Evolutionary conservation across 2,797 vertebrate genomes (phyloP).

Genomic region (Diplodus sargus): DNA sequence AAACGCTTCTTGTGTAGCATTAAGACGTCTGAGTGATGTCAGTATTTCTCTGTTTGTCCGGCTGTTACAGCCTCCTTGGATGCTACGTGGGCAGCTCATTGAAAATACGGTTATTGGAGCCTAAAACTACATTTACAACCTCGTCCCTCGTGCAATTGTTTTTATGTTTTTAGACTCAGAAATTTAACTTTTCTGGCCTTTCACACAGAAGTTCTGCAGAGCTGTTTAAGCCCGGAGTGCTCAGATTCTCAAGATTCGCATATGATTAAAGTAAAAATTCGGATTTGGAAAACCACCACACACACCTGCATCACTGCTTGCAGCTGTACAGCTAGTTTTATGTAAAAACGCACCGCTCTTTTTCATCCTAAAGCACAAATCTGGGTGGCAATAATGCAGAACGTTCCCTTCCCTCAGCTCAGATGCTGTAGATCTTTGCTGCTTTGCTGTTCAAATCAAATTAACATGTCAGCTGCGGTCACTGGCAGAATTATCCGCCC

Average conservation of each 20-base stretch:
- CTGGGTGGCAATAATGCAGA: background rate
- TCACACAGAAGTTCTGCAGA: background rate
- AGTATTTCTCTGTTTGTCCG: background rate
- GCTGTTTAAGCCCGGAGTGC: background rate
- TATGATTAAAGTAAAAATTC: background rate
- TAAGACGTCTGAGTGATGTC: conserved; percentile 9
- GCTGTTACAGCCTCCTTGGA: background rate
- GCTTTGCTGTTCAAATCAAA: conserved; percentile 45
- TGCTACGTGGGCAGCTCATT: background rate
- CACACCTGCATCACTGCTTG: background rate
- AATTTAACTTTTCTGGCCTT: background rate
- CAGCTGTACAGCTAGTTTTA: background rate
- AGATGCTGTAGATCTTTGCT: conserved; percentile 21
- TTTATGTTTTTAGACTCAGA: background rate
- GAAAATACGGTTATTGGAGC: background rate
- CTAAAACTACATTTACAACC: background rate
- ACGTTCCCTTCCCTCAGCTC: background rate
- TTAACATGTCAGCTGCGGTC: conserved; percentile 54
- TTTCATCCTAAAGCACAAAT: background rate
- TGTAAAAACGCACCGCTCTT: background rate
- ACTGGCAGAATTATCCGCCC: conserved; percentile 41
- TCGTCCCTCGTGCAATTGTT: no score
- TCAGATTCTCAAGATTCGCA: background rate
- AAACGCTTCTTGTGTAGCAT: background rate
- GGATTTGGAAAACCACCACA: background rate